Conservation (phyloP, 2,113 vertebrate genomes). For the Psammodynastes pulverulentus region DNA sequence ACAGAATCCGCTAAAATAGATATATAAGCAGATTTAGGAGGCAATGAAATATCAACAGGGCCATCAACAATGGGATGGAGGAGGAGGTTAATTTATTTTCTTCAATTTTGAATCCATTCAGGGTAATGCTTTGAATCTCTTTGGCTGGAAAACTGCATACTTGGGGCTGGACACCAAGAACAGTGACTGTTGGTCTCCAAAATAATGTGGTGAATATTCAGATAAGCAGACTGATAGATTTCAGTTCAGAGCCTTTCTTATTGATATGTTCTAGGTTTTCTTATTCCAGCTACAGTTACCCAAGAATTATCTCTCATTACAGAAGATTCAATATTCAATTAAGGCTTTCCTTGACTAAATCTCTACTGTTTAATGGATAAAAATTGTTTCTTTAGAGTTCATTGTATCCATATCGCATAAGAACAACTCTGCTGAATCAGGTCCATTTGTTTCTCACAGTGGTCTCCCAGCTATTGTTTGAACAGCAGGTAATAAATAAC, state of each 20-base stretch:
- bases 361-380: neutral
- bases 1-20: constrained; percentile 58
- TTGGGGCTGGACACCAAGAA: neutral
- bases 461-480: neutral
- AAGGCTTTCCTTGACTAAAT: neutral
- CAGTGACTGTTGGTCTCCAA: neutral
- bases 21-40: accelerated
- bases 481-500: too few relatives aligned
- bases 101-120: neutral
- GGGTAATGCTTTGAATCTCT: neutral
- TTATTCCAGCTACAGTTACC: neutral
- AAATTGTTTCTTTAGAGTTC: neutral
- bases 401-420: neutral
- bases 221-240: neutral
- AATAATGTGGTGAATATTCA: neutral
- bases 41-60: neutral
- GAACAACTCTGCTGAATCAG: neutral
- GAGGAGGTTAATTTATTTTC: neutral
- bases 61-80: neutral
- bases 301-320: neutral
- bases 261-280: neutral
- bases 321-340: neutral
- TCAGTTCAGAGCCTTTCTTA: neutral
- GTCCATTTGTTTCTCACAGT: neutral
- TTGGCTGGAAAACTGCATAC: neutral